Conservation (phyloP, 2,797 vertebrate genomes). For the Echiichthys vipera region DNA sequence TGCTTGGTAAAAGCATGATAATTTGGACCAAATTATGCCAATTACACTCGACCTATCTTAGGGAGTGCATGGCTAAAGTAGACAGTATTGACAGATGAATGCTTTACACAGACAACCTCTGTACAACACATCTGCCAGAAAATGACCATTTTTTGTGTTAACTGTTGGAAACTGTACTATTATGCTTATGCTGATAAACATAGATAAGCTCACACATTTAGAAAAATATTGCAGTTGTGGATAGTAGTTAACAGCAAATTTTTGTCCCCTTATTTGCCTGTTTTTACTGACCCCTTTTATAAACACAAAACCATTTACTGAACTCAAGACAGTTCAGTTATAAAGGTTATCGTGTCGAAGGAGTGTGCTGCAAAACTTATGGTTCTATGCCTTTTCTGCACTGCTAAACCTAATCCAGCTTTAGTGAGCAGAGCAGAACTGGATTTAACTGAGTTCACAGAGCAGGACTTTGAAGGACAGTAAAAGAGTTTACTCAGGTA, state of each 20-base stretch:
- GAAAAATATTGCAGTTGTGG: neutral
- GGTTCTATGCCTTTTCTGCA: slow-evolving; percentile 28
- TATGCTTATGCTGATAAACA: neutral
- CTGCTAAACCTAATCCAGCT: slow-evolving; percentile 50
- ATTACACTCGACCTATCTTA: slow-evolving; percentile 36
- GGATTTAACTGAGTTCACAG: slow-evolving; percentile 43
- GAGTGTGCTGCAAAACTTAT: slow-evolving; percentile 32
- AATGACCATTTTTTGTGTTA: neutral
- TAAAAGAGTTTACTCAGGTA: slow-evolving; percentile 28
- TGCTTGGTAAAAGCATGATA: slow-evolving; percentile 12
- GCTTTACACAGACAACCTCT: slow-evolving; percentile 13
- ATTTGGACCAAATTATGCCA: slow-evolving; percentile 35
- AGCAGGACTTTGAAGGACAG: slow-evolving; percentile 36
- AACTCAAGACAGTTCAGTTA: neutral
- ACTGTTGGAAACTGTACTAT: neutral
- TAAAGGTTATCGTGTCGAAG: slow-evolving; percentile 10
- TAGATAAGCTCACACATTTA: neutral
- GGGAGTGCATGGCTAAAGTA: neutral
- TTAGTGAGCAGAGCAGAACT: slow-evolving; percentile 40
- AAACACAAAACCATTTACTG: slow-evolving; percentile 2
- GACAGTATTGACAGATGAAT: slow-evolving; percentile 3
- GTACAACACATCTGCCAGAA: slow-evolving; percentile 4
- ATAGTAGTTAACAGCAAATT: too few species aligned
- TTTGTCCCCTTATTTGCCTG: neutral
- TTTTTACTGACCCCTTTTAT: neutral